Percentiles rank a stretch among this genome's conserved stretches.
These are phyloP conservation scores for Pinctada fucata DNA, from an alignment of 2,888 invertebrate species.

Conservation along the genomic window DNA sequence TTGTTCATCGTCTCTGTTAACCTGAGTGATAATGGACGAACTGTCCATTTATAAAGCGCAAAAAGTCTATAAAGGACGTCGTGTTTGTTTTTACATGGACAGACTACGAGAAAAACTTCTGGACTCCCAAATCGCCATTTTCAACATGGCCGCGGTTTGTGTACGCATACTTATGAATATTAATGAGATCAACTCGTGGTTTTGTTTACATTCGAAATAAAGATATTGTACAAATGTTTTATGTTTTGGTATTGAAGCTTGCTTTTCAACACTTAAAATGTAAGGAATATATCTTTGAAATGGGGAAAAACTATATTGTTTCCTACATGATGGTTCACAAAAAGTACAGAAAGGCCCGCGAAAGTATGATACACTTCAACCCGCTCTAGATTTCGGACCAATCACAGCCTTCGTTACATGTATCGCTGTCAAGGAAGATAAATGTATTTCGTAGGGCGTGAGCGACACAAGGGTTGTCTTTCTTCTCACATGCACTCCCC, in stretches of 20 bases:
- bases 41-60: conserved; percentile 84
- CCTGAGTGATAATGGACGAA: conserved; percentile 99
- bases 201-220: not conserved
- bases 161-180: conserved; percentile 41
- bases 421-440: too few relatives aligned
- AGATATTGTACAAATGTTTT: not conserved
- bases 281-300: not conserved
- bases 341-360: not conserved
- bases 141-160: conserved; percentile 39
- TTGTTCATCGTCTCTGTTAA: conserved; percentile 97
- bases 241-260: too few relatives aligned
- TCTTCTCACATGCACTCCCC: too few relatives aligned
- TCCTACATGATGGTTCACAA: not conserved
- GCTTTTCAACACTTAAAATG: too few relatives aligned
- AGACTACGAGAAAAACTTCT: conserved; percentile 36
- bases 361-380: not conserved
- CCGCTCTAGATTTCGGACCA: not conserved
- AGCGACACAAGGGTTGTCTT: too few relatives aligned
- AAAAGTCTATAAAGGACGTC: conserved; percentile 55
- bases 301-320: not conserved
- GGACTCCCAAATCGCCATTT: conserved; percentile 31
- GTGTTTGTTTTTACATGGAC: conserved; percentile 46
- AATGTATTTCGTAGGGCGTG: too few relatives aligned
- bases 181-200: conserved; percentile 24
- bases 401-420: not conserved